Base-by-base conservation (phyloP, 1,140 invertebrate genomes). In the Drosophila lini region DNA sequence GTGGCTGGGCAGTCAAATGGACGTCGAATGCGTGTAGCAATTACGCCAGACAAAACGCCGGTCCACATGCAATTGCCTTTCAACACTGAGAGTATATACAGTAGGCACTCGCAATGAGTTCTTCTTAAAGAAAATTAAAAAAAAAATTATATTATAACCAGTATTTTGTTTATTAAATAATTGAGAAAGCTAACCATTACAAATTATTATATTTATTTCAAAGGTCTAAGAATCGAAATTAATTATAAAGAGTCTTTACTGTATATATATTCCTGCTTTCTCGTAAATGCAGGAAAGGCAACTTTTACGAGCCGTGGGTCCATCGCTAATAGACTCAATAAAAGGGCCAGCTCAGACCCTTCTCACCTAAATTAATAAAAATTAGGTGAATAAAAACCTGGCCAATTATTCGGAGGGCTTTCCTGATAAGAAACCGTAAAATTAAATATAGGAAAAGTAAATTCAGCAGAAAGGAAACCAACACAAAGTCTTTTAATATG, bases 1-100 rank as follows among this genome's bases (percentile, higher is more conserved):
- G 74, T 76, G 74, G 41, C 48, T 50, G 28, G 74, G 56, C 74
- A 61, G 42, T 67, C 41, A 77, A 77, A 77, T 60, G 74, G 64
- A 36, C 56, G 38, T 36, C 34, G 52, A 69, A 69, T 77, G 57
- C 73, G 80, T 83, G 80, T 77, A 88, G 76, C 76, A 86, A 88
- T 83, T 83, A 83, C 68, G 52, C 32, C 68, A 58, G 67, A 80
- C 64, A 53, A 63, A 55, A 63, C 57, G 53, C 45, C 34, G 32
- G 41, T 41, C 55, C 71, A 75, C 71, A 76, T 76, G 74, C 71
- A 67, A 67, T 67, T 67, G 53, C 13, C 47, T 15, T 36, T 22
- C 44, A 47, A 10, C 11, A 31, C 52, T 36, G 1, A 25, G 9
- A 16, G 10, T 10, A 15, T 3, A 36, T 16, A 50, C 34, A 55